Conservation (phyloP, 2,888 invertebrate species). For the Epistrophella euchroma region DNA sequence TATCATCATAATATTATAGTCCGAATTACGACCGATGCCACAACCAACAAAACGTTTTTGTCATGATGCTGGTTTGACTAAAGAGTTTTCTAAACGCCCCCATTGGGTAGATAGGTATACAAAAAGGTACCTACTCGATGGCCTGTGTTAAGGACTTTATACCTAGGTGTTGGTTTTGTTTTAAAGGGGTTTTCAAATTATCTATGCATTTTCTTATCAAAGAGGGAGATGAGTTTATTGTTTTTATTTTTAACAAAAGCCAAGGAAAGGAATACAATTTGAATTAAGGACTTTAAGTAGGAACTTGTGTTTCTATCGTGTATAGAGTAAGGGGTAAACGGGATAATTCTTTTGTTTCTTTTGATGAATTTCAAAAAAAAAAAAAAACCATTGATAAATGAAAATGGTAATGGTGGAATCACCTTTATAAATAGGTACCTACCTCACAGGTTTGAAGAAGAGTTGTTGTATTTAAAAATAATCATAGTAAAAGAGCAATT, state of each 20-base stretch:
- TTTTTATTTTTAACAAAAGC: slow-evolving; percentile 19
- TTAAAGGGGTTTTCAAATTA: slow-evolving; percentile 16
- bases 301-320: not conserved
- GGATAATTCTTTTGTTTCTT: slow-evolving; percentile 13
- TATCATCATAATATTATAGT: slow-evolving; percentile 20
- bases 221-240: not conserved
- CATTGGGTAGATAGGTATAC: not conserved
- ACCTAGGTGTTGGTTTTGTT: slow-evolving; percentile 22
- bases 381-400: not conserved
- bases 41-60: slow-evolving; percentile 5
- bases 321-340: not conserved
- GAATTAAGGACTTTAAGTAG: not conserved
- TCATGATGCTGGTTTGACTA: slow-evolving; percentile 19
- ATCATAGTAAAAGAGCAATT: no score
- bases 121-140: slow-evolving; percentile 9
- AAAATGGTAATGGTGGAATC: not conserved
- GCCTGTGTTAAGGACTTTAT: slow-evolving; percentile 26
- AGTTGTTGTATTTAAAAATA: no score
- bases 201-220: slow-evolving; percentile 27
- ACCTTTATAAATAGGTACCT: not conserved
- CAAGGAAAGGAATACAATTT: not conserved
- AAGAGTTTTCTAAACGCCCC: slow-evolving; percentile 50
- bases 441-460: no score
- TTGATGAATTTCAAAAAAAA: not conserved
- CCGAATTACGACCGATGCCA: slow-evolving; percentile 8